Conservation (phyloP, 2,797 vertebrate species). For the Ibycter americanus region DNA sequence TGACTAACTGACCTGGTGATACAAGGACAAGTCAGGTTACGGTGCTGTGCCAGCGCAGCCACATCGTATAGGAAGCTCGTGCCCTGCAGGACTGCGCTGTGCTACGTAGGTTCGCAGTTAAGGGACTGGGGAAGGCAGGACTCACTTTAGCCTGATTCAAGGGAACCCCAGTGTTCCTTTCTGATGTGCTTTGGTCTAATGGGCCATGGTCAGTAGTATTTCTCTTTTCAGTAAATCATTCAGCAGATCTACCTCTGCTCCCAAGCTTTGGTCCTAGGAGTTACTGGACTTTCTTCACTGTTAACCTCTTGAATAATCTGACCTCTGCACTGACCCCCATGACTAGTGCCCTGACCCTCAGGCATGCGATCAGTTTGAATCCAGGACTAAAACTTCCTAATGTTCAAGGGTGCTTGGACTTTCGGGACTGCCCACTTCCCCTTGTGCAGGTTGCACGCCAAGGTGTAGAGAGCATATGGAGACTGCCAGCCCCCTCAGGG, state of each 20-base stretch:
- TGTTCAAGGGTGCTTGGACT: background rate
- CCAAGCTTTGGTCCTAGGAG: background rate
- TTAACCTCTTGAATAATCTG: background rate
- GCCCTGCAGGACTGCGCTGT: background rate
- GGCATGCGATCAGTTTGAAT: background rate
- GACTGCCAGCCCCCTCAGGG: background rate
- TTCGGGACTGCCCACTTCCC: background rate
- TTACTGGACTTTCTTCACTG: background rate
- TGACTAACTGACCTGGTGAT: background rate
- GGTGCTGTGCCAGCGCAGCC: rapidly evolving
- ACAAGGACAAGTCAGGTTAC: background rate
- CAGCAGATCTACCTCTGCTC: background rate
- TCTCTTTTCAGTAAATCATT: background rate
- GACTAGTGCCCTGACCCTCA: background rate
- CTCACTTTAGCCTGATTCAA: background rate
- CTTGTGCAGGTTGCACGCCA: background rate
- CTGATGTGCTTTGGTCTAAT: background rate
- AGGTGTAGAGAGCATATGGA: background rate
- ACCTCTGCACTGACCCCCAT: background rate
- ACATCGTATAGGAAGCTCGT: background rate
- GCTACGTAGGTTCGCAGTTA: rapidly evolving
- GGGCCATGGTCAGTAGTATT: background rate
- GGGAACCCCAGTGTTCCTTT: background rate
- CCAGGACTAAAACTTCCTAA: background rate
- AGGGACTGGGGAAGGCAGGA: background rate